These are phyloP conservation scores for Dendroctonus ponderosae DNA, from an alignment of 1,140 invertebrate genomes.

Conservation along the genomic window DNA sequence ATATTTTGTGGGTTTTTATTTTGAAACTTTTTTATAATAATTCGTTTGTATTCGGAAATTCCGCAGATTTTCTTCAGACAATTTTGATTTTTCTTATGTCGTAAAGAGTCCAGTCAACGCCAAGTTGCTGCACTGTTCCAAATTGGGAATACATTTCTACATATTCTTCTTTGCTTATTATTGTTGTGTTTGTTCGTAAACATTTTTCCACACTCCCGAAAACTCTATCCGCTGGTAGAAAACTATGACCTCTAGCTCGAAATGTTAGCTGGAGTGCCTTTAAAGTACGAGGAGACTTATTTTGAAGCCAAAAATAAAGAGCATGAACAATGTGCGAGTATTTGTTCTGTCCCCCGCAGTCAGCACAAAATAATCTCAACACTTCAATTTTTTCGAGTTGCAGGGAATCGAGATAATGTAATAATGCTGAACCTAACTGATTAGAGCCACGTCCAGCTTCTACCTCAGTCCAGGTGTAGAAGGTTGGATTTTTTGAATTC, in stretches of 20 bases:
- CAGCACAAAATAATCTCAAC: background rate
- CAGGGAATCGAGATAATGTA: no score
- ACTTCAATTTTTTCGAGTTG: no score
- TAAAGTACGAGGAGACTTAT: background rate
- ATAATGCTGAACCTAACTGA: conserved; percentile 37
- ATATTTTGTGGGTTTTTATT: background rate
- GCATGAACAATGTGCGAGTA: background rate
- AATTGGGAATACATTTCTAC: conserved; percentile 7
- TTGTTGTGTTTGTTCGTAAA: background rate
- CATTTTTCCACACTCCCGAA: conserved; percentile 22
- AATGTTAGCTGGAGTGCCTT: background rate
- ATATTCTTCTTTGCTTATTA: conserved; percentile 12
- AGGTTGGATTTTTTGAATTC: conserved; percentile 34
- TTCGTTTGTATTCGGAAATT: conserved; percentile 9
- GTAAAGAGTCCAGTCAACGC: conserved; percentile 5
- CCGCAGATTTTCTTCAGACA: conserved; percentile 2
- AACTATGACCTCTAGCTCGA: conserved; percentile 13
- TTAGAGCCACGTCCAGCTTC: conserved; percentile 31
- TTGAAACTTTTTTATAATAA: conserved; percentile 7
- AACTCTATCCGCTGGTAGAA: conserved; percentile 21
- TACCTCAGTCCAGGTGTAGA: conserved; percentile 41
- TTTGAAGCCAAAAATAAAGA: background rate
- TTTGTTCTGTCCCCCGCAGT: background rate
- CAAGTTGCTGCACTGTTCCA: conserved; percentile 16
- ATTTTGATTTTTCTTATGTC: conserved; percentile 5